Evolutionary conservation across 2,113 vertebrate species (phyloP), one percentile per base, ranked within the genome.

Genomic region (Corydoras maculifer): DNA sequence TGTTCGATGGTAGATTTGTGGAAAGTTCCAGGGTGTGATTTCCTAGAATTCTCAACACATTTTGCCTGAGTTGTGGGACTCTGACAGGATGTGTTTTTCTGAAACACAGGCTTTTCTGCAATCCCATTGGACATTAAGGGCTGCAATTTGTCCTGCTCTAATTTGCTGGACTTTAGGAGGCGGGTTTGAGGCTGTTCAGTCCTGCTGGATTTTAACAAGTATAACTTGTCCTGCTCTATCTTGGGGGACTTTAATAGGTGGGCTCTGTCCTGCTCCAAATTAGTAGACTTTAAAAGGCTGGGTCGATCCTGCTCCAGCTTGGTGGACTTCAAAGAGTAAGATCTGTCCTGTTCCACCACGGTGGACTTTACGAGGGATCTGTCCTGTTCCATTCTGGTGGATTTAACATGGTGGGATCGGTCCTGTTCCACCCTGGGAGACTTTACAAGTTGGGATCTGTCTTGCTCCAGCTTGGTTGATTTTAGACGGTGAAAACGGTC

Each of bases 1-100:
- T 94, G 93, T 79, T 98, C 93, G 78, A 94, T 81, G 50, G 89
- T 86, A 2, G 92, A 91, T 82, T 96, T 97, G 29, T 90, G 86
- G 74, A 94, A 92, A 62, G 84, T 74, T 2, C 43, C 69, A 0
- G 69, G 30, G 31, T 69, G 74, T 31, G 68, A 66, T 9, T 92
- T 92, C 78, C 87, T 85, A 75, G 89, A 74, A 63, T 88, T 84
- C 62, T 90, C 18, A 25, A 25, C 18, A 25, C 18, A 79, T 4
- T 91, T 69, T 30, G 89, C 90, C 32, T 88, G 88, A 35, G 91
- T 88, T 0, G 76, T 81, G 29, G 89, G 81, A 25, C 18, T 25
- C 18, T 25, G 18, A 81, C 88, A 92, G 1, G 92, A 92, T 66
- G 84, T 86, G 79, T 96, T 93, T 79, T 88, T 93, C 78, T 93